Base-by-base conservation (phyloP, 1,140 invertebrate species). In the Uloborus diversus region DNA sequence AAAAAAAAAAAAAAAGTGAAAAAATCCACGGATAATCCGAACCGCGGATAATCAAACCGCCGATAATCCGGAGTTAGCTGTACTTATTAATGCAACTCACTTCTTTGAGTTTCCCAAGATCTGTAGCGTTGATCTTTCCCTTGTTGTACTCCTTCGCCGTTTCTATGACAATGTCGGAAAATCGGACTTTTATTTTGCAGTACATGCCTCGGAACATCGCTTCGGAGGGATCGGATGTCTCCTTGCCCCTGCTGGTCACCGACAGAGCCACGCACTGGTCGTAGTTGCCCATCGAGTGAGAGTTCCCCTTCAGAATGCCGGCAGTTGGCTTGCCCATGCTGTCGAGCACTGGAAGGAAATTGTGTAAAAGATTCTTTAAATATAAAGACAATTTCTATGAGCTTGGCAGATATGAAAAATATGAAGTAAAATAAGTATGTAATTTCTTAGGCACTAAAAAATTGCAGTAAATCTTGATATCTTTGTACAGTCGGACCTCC, bases 321-420 rank as follows among this genome's bases (percentile, higher is more conserved):
- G 64, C 1, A 13, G 76, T 42, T 11, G 76, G 64, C n/a, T 79
- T 79, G 1, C 76, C 76, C 51, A 68, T 69, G n/a, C 76, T 79
- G 35, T 79, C 76, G 4, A 79, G 27, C 37, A 79, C 76, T 79
- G 11, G 11, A n/a, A 64, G 4, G 4, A 64, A 42, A n/a, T n/a
- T n/a, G n/a, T n/a, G n/a, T n/a, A n/a, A n/a, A n/a, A n/a, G n/a
- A n/a, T n/a, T n/a, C n/a, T n/a, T n/a, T n/a, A n/a, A n/a, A n/a
- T n/a, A n/a, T n/a, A n/a, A n/a, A n/a, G n/a, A n/a, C n/a, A n/a
- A n/a, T n/a, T n/a, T n/a, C n/a, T n/a, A n/a, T n/a, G n/a, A n/a
- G n/a, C n/a, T n/a, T n/a, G n/a, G n/a, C n/a, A n/a, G n/a, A n/a
- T n/a, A n/a, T n/a, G n/a, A n/a, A n/a, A n/a, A n/a, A n/a, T n/a